Percentiles rank a stretch among this genome's conserved stretches.
Evolutionary conservation across 64 coral and sea anemone genomes (phyloP).

Genomic region (Actinia equina): DNA sequence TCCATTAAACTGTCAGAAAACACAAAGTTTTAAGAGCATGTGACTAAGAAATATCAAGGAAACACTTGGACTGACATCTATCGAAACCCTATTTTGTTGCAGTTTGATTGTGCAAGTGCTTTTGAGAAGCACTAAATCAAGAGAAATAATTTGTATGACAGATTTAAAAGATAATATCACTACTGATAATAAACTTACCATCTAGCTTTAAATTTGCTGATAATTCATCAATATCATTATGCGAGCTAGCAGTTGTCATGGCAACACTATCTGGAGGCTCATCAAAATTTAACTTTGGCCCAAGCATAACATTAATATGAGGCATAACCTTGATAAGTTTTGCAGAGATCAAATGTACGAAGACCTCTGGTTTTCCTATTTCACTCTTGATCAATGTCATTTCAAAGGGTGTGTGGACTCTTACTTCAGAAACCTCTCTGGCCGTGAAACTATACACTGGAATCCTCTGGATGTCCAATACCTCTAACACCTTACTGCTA

Average conservation of each 20-base stretch:
- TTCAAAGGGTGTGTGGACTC: constrained; percentile 87
- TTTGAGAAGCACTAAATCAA: no score
- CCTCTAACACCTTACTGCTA: constrained; percentile 43
- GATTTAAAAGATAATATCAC: no score
- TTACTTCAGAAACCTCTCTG: constrained; percentile 68
- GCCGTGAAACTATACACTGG: constrained; percentile 44
- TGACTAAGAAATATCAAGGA: no score
- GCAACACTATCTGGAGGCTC: constrained; percentile 52
- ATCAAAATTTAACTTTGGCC: constrained; percentile 72
- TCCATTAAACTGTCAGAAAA: no score
- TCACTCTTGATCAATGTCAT: constrained; percentile 48
- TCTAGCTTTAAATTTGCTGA: neutral
- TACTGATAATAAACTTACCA: constrained; percentile 1
- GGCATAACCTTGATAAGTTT: constrained; percentile 80
- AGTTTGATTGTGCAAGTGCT: no score
- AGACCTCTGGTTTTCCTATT: constrained; percentile 67
- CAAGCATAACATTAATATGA: constrained; percentile 54
- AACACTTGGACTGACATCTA: no score
- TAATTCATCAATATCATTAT: constrained; percentile 19
- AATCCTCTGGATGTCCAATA: constrained; percentile 46
- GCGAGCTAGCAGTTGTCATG: constrained; percentile 12
- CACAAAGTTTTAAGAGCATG: no score
- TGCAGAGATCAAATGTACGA: constrained; percentile 71
- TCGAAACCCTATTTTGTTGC: no score
- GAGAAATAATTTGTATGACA: no score